A percentile compares a stretch with the other conserved stretches of the same genome.
Evolutionary conservation across 2,797 vertebrate genomes (phyloP).

Genomic region (Trachops cirrhosus): DNA sequence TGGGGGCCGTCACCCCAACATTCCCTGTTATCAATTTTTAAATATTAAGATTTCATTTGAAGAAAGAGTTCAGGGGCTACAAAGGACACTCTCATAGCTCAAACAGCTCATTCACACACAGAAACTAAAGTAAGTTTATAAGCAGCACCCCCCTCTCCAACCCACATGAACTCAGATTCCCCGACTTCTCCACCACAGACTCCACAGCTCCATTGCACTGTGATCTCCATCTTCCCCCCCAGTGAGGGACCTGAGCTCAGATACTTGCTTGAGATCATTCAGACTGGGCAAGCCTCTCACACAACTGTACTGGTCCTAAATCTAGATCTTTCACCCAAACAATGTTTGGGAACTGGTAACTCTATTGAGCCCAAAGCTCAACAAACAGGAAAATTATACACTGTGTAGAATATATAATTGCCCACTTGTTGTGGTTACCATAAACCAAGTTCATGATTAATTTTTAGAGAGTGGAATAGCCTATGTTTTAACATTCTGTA

Average conservation of each 20-base stretch:
- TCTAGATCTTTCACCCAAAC: background rate
- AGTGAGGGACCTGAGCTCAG: background rate
- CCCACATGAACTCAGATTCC: background rate
- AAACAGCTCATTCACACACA: background rate
- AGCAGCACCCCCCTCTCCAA: background rate
- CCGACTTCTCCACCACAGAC: background rate
- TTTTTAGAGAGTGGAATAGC: background rate
- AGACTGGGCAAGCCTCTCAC: background rate
- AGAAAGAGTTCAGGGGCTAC: background rate
- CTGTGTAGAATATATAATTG: background rate
- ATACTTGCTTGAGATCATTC: background rate
- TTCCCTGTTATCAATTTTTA: background rate
- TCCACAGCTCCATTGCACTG: background rate
- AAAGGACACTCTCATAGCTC: background rate
- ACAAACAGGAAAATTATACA: background rate
- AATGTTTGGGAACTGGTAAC: background rate
- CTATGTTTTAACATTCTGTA: conserved; percentile 21
- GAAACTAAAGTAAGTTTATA: background rate
- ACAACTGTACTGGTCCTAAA: background rate
- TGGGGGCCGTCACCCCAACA: background rate
- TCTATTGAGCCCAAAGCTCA: background rate
- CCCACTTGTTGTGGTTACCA: background rate
- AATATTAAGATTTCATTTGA: background rate
- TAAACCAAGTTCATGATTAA: conserved; percentile 18
- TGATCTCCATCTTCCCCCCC: background rate